Evolutionary conservation across 2,113 vertebrate species (phyloP), one percentile per base, ranked within the genome.

Genomic region (Eretmochelys imbricata): DNA sequence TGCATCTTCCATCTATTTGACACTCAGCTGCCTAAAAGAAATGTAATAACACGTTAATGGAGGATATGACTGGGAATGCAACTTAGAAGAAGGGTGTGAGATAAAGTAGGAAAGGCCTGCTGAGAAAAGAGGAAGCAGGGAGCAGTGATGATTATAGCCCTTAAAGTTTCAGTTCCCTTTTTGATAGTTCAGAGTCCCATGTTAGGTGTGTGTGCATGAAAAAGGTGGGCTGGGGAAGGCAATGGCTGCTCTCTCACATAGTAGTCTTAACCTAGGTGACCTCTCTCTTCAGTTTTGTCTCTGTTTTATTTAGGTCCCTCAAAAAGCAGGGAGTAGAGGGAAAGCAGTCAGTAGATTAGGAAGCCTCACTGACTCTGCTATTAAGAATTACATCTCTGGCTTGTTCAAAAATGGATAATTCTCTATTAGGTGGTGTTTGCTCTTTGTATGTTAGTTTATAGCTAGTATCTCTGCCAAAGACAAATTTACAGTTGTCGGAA

Each of bases 401-500:
- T 80, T 65, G 62, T 59, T 86, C 91, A 89, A 93, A 97, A 91
- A 51, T 8, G 85, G 35, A 84, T 84, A 80, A 27, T 88, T 84
- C 84, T 91, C 87, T 89, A 79, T 59, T 93, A 82, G 25, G 62
- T 35, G 9, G 81, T 83, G 11, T 49, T 97, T 57, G 17, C 78
- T 95, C 24, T 87, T 95, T 92, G 49, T 42, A 19, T 91, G 25
- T 87, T 96, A 51, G 87, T 50, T 82, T 86, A 54, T 35, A 96
- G 48, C 48, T 92, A 93, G n/a, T 91, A 54, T 90, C 89, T 84
- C 80, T 92, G 87, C 57, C 59, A 89, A 89, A 80, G 55, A 95
- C 93, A 96, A 96, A 93, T 82, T 92, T 62, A 93, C 48, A 57
- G 87, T 89, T 94, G 84, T 95, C 92, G 57, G 91, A 96, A 95